Base-by-base conservation (phyloP, 2,888 invertebrate genomes). In the Oscheius sp. region DNA sequence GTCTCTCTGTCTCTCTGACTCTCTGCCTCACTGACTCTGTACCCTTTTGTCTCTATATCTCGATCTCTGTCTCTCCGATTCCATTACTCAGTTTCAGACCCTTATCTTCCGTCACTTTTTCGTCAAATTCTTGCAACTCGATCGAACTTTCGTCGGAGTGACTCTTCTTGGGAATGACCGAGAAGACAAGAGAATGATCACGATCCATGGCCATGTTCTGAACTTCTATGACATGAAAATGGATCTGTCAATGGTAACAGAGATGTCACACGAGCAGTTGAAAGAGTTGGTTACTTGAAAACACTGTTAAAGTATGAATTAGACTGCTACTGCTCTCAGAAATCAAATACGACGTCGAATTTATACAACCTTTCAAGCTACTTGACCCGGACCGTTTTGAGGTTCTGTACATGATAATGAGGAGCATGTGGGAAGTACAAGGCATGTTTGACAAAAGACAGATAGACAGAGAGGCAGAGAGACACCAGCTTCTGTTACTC, bases 341-440 rank as follows among this genome's bases (percentile, higher is more conserved):
- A 42, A 1, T 13, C n/a, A 21, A 53, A 35, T 68, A 68, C 37
- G 68, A 68, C 42, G 21, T 11, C 3, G 55, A 37, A 7, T 68
- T 68, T 21, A 55, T 68, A 33, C 2, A n/a, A 21, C 68, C 68
- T 13, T 55, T 68, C n/a, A 68, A 68, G 29, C 10, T 42, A 10
- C 33, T 51, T 13, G 35, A 68, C 1, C 68, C 68, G 1, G 68
- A 68, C 35, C 53, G 55, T 3, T 55, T 68, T 68, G 68, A 68
- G 35, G 10, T 53, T 9, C 55, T 68, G 1, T 68, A 53, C 33
- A 10, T 68, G 29, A n/a, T 68, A 1, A 53, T 55, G 37, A 55
- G 55, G n/a, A 35, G 53, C 10, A 68, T 68, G 53, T 68, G 53
- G 68, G 37, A 53, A 37, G 55, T 68, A 5, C 29, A 37, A 35